Base-by-base conservation (phyloP, 2,888 invertebrate species). In the Iphiclides podalirius region DNA sequence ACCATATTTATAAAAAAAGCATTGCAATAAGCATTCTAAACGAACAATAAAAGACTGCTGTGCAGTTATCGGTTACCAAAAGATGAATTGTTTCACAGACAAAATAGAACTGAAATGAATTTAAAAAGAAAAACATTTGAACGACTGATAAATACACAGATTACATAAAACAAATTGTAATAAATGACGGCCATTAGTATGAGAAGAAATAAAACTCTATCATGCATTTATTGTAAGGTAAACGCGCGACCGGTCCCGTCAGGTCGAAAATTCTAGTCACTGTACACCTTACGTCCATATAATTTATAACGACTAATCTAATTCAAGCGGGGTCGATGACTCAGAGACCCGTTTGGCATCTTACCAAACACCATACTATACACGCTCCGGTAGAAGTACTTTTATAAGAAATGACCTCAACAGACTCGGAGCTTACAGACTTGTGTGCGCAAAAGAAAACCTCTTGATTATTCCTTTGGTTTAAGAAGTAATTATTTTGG, bases 311-410 rank as follows among this genome's bases (percentile, higher is more conserved):
- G 47, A 55, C 57, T 60, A 60, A 62, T 62, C 60, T 55, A 60
- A 62, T 58, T 62, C 55, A 53, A 42, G 16, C 44, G 59, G 54
- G 66, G 61, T 65, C 66, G 56, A 58, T 48, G 65, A 62, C 62
- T 49, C 50, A 37, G 31, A 54, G 55, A 64, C 63, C 60, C 55
- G 65, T 61, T 65, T 60, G 64, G 63, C 62, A 60, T 60, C 60
- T 55, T 39, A 62, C 61, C 58, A 61, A 57, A 54, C 58, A 50
- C 55, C 59, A 58, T 54, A 44, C 48, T 53, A 52, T 42, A 52
- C 52, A 47, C 52, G 39, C 40, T 39, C 46, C 12, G 45, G 52
- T 42, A 42, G 36, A 28, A 28, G 39, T 50, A 45, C 35, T 43
- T 28, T 44, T 45, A 11, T 33, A 41, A 35, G 49, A 44, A 38